Conservation (phyloP, 1,140 invertebrate genomes). For the Drosophila micromelanica region DNA sequence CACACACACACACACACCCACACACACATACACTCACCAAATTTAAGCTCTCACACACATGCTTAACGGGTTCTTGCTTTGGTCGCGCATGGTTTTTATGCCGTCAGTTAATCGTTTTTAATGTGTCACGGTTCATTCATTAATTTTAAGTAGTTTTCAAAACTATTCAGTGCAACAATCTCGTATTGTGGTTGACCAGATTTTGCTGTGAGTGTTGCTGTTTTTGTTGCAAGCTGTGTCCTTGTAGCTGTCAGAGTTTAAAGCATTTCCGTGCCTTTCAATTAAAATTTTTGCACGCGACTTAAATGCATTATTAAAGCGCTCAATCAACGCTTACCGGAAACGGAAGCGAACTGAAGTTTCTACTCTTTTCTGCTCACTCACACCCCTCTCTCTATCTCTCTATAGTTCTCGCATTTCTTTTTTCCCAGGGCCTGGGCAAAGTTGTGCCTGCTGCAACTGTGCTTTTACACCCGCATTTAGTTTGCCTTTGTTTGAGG, state of each 20-base stretch:
- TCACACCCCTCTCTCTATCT: neutral
- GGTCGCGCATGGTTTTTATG: constrained; percentile 51
- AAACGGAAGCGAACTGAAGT: constrained; percentile 62
- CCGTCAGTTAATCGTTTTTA: constrained; percentile 64
- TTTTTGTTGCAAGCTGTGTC: neutral
- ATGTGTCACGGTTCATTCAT: constrained; percentile 76
- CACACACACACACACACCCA: too few species aligned
- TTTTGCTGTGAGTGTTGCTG: constrained; percentile 37
- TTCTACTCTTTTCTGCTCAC: constrained; percentile 5
- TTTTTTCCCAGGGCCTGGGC: neutral
- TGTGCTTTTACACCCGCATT: constrained; percentile 68
- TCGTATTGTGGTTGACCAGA: constrained; percentile 29
- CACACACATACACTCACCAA: too few species aligned
- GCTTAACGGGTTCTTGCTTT: constrained; percentile 26
- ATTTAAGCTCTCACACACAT: constrained; percentile 11
- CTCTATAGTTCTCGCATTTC: constrained; percentile 21
- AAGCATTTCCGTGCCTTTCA: constrained; percentile 46
- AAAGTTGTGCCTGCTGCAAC: constrained; percentile 16
- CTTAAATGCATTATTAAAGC: constrained; percentile 71
- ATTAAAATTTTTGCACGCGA: constrained; percentile 47
- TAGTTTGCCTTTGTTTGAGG: constrained; percentile 72
- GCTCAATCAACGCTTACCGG: constrained; percentile 66
- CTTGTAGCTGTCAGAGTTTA: constrained; percentile 4
- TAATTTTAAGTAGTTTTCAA: constrained; percentile 71
- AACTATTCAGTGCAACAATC: constrained; percentile 73